Percentiles rank a stretch among this genome's conserved stretches.
Conservation (phyloP, 2,888 invertebrate species). For the Portevinia maculata region DNA sequence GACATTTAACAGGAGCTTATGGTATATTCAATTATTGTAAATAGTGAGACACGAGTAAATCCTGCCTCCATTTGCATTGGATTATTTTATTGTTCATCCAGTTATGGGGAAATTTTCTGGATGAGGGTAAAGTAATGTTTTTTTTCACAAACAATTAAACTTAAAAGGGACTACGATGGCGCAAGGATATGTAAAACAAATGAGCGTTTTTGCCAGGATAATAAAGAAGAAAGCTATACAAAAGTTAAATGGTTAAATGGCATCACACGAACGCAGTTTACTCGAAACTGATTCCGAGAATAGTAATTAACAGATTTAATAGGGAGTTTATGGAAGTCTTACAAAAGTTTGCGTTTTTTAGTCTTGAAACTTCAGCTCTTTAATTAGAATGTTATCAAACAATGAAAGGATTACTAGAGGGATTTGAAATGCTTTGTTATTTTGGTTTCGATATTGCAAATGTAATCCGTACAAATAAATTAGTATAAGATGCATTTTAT, state of each 20-base stretch:
- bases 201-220: not conserved
- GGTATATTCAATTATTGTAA: slow-evolving; percentile 11
- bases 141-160: slow-evolving; percentile 18
- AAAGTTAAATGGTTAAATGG: slow-evolving; percentile 1
- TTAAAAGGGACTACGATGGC: not conserved
- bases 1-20: slow-evolving; percentile 12
- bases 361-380: too few species aligned
- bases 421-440: too few species aligned
- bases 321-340: not conserved
- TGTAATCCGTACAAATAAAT: too few species aligned
- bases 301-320: not conserved
- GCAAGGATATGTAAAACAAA: not conserved
- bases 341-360: not conserved
- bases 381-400: too few species aligned
- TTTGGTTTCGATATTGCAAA: too few species aligned
- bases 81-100: not conserved
- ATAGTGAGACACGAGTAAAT: not conserved
- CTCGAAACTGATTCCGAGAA: not conserved
- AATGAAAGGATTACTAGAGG: too few species aligned
- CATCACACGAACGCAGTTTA: slow-evolving; percentile 3
- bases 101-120: not conserved
- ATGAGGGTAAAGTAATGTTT: slow-evolving; percentile 1
- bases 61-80: not conserved
- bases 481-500: too few species aligned
- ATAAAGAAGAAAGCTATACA: not conserved